Percentiles rank a stretch among this genome's conserved stretches.
Evolutionary conservation across 2,797 vertebrate species (phyloP).

Genomic region (Otolemur crassicaudatus): DNA sequence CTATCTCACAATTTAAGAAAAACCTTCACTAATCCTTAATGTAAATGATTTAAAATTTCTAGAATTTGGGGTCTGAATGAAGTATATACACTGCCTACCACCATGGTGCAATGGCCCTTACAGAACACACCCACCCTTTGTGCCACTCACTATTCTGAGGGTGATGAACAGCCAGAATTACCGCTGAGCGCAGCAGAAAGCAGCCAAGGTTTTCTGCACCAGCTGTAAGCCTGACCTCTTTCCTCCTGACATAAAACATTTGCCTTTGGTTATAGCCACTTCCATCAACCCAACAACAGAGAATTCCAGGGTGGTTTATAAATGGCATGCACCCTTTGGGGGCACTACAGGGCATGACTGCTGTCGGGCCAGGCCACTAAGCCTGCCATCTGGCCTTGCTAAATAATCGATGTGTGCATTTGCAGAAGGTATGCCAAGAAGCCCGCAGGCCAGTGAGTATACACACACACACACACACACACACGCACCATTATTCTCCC

Average conservation of each 20-base stretch:
- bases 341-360: constrained; percentile 67
- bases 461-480: neutral
- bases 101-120: neutral
- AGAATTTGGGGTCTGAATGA: neutral
- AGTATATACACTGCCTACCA: neutral
- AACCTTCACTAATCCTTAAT: neutral
- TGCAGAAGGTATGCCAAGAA: constrained; percentile 52
- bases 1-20: neutral
- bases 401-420: constrained; percentile 72
- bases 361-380: constrained; percentile 62
- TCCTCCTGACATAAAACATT: constrained; percentile 37
- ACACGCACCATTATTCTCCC: neutral
- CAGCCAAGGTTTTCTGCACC: constrained; percentile 70
- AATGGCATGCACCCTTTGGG: constrained; percentile 64
- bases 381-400: constrained; percentile 72
- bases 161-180: constrained; percentile 38
- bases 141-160: neutral
- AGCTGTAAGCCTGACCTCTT: constrained; percentile 48
- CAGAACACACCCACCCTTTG: neutral
- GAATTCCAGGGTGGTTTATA: constrained; percentile 68
- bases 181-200: constrained; percentile 62
- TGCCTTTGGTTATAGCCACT: constrained; percentile 68
- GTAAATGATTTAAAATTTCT: neutral
- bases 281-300: constrained; percentile 60
- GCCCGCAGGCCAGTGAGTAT: constrained; percentile 6